These are phyloP conservation scores for Zaprionus inermis DNA, from an alignment of 1,140 invertebrate species.

Conservation along the genomic window DNA sequence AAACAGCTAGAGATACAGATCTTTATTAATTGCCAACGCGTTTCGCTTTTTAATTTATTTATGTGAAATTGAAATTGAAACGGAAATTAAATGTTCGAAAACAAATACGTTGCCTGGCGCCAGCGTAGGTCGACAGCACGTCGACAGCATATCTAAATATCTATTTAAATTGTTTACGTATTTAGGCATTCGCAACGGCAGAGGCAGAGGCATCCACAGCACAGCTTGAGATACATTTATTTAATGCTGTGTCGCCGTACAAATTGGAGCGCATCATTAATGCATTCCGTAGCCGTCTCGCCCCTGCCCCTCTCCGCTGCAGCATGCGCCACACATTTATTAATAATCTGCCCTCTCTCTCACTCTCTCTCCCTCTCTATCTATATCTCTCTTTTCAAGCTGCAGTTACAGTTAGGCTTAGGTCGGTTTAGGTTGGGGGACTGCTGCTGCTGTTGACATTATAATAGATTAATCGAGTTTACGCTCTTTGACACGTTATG, in stretches of 20 bases:
- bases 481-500: conserved; percentile 80
- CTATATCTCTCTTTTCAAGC: too few relatives aligned
- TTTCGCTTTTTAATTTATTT: conserved; percentile 74
- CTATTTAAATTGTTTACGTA: conserved; percentile 80
- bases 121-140: conserved; percentile 62
- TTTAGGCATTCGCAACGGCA: conserved; percentile 39
- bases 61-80: conserved; percentile 80
- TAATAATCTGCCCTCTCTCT: conserved; percentile 49
- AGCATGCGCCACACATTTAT: conserved; percentile 62
- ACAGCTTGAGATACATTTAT: conserved; percentile 81
- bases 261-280: conserved; percentile 70
- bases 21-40: conserved; percentile 53
- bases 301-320: conserved; percentile 36
- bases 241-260: conserved; percentile 69
- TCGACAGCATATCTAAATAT: conserved; percentile 77
- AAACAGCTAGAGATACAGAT: conserved; percentile 34
- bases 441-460: conserved; percentile 52
- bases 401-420: conserved; percentile 31
- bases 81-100: conserved; percentile 83
- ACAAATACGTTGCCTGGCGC: conserved; percentile 71
- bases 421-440: conserved; percentile 9
- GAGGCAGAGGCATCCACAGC: conserved; percentile 14
- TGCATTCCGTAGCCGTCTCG: conserved; percentile 43
- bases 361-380: neutral
- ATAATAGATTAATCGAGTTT: conserved; percentile 84